Evolutionary conservation across 2,113 vertebrate genomes (phyloP).

Genomic region (Cygnus buccinator): DNA sequence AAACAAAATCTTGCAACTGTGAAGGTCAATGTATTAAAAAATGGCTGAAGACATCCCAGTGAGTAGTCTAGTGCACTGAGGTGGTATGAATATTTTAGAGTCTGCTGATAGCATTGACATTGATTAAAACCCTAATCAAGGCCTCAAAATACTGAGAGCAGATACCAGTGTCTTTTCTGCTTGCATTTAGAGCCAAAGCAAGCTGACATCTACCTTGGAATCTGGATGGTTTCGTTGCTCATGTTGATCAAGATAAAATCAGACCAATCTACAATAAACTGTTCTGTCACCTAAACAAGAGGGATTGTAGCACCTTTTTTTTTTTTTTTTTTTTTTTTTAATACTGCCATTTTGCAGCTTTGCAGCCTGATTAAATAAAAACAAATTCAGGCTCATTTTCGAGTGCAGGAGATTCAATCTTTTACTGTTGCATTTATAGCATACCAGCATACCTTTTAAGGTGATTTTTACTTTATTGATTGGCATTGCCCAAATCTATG

Average conservation of each 20-base stretch:
- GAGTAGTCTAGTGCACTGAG: neutral
- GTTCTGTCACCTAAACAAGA: neutral
- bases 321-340: neutral
- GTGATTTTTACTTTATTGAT: slow-evolving; percentile 70
- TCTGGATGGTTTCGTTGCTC: neutral
- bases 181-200: neutral
- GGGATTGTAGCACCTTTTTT: neutral
- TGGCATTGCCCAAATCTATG: slow-evolving; percentile 59
- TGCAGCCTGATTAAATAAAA: neutral
- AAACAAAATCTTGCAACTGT: neutral
- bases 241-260: neutral
- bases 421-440: slow-evolving; percentile 40
- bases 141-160: neutral
- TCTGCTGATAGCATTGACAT: neutral
- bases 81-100: accelerated
- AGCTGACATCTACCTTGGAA: neutral
- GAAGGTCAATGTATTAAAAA: neutral
- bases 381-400: neutral
- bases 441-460: neutral
- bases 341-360: neutral
- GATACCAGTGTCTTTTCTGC: neutral
- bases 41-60: neutral
- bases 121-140: neutral
- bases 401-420: neutral
- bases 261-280: neutral